Percentiles rank a stretch among this genome's conserved stretches.
Evolutionary conservation across 2,888 invertebrate species (phyloP).

Genomic region (Cataglyphis albicans): DNA sequence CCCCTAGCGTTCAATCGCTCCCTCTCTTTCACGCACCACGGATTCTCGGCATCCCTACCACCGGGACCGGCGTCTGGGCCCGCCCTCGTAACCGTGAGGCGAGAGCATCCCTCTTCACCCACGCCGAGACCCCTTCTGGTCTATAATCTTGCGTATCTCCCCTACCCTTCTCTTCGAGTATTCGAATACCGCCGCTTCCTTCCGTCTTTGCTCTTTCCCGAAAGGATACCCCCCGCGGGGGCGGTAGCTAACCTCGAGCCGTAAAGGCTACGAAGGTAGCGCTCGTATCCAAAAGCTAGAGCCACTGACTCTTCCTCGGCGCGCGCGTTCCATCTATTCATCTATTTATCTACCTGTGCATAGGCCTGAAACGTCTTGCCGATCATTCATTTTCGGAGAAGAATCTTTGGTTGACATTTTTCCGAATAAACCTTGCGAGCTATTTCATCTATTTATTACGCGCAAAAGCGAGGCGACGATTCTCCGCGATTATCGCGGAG

Average conservation of each 20-base stretch:
- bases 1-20: constrained; percentile 54
- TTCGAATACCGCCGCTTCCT: constrained; percentile 50
- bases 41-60: constrained; percentile 71
- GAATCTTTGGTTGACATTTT: neutral
- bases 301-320: constrained; percentile 56
- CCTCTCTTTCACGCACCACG: constrained; percentile 65
- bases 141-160: constrained; percentile 59
- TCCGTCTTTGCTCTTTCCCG: constrained; percentile 55
- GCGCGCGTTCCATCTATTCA: constrained; percentile 3
- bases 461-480: constrained; percentile 55
- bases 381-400: neutral
- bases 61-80: constrained; percentile 66
- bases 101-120: constrained; percentile 81
- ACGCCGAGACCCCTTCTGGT: constrained; percentile 64
- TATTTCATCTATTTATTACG: constrained; percentile 61
- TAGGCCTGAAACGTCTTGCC: neutral
- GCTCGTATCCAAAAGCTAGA: constrained; percentile 55
- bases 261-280: constrained; percentile 75
- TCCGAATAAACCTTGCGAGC: constrained; percentile 25
- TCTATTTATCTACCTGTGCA: neutral
- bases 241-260: constrained; percentile 79
- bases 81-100: constrained; percentile 79
- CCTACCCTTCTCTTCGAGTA: constrained; percentile 45
- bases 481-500: constrained; percentile 61
- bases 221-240: constrained; percentile 79